A percentile compares a stretch with the other conserved stretches of the same genome.
phyloP scores from a whole-genome alignment of 2,888 invertebrate species.

The Scaptomyza tumidula region DNA sequence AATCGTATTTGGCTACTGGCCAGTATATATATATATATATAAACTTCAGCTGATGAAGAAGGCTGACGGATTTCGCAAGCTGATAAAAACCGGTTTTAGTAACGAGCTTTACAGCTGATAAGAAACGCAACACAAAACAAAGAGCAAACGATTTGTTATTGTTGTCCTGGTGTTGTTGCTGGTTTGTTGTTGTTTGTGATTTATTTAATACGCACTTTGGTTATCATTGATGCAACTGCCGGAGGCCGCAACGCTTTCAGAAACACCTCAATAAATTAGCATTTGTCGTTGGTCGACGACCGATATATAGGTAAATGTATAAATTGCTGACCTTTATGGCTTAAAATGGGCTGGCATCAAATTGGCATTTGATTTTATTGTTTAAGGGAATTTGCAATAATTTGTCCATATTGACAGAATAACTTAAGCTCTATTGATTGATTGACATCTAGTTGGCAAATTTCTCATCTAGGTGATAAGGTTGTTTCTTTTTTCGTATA shows the following conservation, averaged over 20 bases:
- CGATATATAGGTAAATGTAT: conserved; percentile 19
- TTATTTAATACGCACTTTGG: conserved; percentile 36
- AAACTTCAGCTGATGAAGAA: conserved; percentile 10
- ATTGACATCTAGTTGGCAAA: conserved; percentile 29
- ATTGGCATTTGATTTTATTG: conserved; percentile 26
- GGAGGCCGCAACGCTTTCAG: conserved; percentile 57
- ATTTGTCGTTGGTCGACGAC: conserved; percentile 38
- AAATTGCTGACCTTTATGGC: not conserved
- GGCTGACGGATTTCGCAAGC: conserved; percentile 58
- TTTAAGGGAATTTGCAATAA: conserved; percentile 30
- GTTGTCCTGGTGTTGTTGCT: conserved; percentile 13
- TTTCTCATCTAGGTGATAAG: conserved; percentile 8
- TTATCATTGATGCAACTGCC: conserved; percentile 43
- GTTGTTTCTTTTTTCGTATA: no score
- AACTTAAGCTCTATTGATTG: conserved; percentile 23
- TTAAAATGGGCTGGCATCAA: no score
- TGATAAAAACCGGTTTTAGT: conserved; percentile 71
- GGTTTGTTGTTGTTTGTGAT: conserved; percentile 24
- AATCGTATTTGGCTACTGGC: conserved; percentile 9
- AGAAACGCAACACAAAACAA: conserved; percentile 18
- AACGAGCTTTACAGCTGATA: conserved; percentile 46
- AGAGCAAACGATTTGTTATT: conserved; percentile 13
- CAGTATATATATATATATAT: not conserved
- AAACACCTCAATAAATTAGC: conserved; percentile 51
- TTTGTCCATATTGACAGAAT: conserved; percentile 38